A percentile compares a stretch with the other conserved stretches of the same genome.
phyloP scores from a whole-genome alignment of 1,140 invertebrate species.

The Polypedilum pembai region DNA sequence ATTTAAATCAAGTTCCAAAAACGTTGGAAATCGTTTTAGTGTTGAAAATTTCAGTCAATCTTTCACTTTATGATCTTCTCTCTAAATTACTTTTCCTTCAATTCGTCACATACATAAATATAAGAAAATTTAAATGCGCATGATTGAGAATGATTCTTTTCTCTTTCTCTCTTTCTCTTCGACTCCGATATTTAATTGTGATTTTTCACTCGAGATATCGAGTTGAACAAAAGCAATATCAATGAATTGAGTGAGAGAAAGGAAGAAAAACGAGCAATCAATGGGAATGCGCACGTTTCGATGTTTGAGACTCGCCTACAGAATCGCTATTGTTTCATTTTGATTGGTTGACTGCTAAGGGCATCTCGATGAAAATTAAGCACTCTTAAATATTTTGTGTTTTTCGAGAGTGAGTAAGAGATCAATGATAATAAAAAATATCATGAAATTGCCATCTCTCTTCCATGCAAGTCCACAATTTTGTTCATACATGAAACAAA shows the following conservation, averaged over 20 bases:
- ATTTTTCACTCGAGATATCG: too few species aligned
- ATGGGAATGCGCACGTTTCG: constrained; percentile 9
- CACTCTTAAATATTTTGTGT: not conserved
- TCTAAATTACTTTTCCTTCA: too few species aligned
- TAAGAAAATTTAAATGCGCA: constrained; percentile 9
- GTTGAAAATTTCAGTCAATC: too few species aligned
- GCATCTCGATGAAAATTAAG: too few species aligned
- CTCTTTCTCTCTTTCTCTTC: too few species aligned
- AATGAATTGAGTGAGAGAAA: not conserved
- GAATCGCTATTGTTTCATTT: constrained; percentile 24
- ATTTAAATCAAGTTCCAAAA: too few species aligned
- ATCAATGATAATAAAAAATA: constrained; percentile 1
- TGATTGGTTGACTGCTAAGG: constrained; percentile 17
- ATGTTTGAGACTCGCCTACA: not conserved
- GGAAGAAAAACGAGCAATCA: not conserved
- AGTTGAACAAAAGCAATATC: too few species aligned
- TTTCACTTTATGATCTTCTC: too few species aligned
- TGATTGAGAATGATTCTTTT: not conserved
- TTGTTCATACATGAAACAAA: too few species aligned
- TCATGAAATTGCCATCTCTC: not conserved
- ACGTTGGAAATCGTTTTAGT: too few species aligned
- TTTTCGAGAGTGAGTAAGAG: not conserved
- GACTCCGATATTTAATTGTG: too few species aligned
- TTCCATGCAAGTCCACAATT: not conserved
- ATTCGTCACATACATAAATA: too few species aligned